Evolutionary conservation across 2,888 invertebrate species (phyloP), one percentile per base, ranked within the genome.

Genomic region (Eueremaeus valkanovi): DNA sequence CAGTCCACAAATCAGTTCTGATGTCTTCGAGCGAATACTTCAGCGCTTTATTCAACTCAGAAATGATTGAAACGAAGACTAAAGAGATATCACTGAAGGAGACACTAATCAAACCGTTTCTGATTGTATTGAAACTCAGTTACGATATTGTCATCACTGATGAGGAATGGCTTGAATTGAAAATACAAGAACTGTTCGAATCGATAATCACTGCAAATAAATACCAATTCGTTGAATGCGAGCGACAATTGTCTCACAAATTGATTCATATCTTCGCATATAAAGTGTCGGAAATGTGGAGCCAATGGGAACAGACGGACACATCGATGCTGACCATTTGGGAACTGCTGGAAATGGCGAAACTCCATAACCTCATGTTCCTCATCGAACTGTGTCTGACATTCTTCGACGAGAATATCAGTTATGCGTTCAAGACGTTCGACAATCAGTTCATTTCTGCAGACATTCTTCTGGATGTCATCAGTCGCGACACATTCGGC

Each of bases 21-120:
- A 40, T 42, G 27, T 70, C 70, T 42, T 70, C 70, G 42, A 70
- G 70, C 24, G 70, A 70, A 70, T 70, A 70, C 70, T 70, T 70
- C 45, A 70, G 40, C 42, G 70, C 70, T 70, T 45, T 70, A 45
- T 70, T 70, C 45, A 70, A 70, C 29, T 42, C 42, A 29, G 70
- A 40, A 24, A 70, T 70, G 70, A 70, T 70, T 42, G 70, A 70
- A 42, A 45, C 70, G 13, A 42, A 70, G 27, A 70, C 42, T 16
- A 70, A 45, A 70, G 70, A 70, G 42, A 70, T 70, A 40, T 21
- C 29, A 40, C 45, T 70, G 18, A 70, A 45, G 45, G 70, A 70
- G 36, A 70, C 70, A 70, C 42, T 70, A 45, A 45, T 70, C 45
- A 70, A 70, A 70, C 70, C 70, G 27, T 70, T 70, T 42, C 27